These are phyloP conservation scores for Caenorhabditis wallacei DNA, from an alignment of 2,888 invertebrate species.

Conservation along the genomic window DNA sequence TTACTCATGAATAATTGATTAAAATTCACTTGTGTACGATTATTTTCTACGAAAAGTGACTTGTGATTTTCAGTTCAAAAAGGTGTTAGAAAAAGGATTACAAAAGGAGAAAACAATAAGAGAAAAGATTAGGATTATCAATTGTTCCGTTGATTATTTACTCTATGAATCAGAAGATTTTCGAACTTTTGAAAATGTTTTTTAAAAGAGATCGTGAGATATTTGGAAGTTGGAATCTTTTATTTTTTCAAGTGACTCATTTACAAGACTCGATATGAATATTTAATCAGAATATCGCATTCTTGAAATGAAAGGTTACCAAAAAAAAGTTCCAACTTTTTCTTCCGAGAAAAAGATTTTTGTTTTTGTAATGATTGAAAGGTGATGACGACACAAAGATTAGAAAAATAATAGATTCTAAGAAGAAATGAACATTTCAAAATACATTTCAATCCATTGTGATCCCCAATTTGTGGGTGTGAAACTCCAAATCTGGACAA, in stretches of 20 bases:
- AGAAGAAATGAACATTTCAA: too few species aligned
- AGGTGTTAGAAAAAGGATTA: constrained; percentile 29
- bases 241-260: constrained; percentile 18
- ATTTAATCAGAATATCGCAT: background rate
- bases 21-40: constrained; percentile 33
- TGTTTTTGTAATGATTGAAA: too few species aligned
- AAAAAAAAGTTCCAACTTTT: background rate
- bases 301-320: background rate
- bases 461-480: too few species aligned
- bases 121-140: constrained; percentile 33
- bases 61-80: constrained; percentile 29
- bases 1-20: constrained; percentile 46
- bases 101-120: background rate
- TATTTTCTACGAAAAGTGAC: constrained; percentile 16
- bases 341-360: background rate
- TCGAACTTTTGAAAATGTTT: background rate
- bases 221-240: background rate
- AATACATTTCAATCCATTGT: too few species aligned
- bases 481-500: too few species aligned
- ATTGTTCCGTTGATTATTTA: background rate
- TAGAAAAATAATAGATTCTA: too few species aligned
- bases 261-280: constrained; percentile 17
- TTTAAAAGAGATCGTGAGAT: constrained; percentile 21
- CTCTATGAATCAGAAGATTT: background rate
- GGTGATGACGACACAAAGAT: too few species aligned